These are phyloP conservation scores for Troglohyphantes excavatus DNA, from an alignment of 2,888 invertebrate genomes.

Conservation along the genomic window DNA sequence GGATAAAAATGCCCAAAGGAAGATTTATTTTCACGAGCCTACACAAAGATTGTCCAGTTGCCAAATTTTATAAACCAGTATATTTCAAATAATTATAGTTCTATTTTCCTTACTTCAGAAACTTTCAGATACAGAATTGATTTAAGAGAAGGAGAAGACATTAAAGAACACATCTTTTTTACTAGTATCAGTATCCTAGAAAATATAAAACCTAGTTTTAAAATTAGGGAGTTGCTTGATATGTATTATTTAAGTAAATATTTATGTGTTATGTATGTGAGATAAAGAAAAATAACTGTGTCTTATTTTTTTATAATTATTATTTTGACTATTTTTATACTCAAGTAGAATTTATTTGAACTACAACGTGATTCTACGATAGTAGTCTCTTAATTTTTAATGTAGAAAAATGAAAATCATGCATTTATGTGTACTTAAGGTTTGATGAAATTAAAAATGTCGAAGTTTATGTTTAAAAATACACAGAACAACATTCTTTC, in stretches of 20 bases:
- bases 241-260: neutral
- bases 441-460: too few species aligned
- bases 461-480: too few species aligned
- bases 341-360: too few species aligned
- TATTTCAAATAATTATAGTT: conserved; percentile 6
- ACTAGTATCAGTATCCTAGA: neutral
- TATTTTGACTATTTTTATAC: too few species aligned
- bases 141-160: neutral
- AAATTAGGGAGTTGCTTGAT: neutral
- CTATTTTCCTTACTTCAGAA: neutral
- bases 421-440: too few species aligned
- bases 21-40: conserved; percentile 5
- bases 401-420: too few species aligned
- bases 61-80: conserved; percentile 6
- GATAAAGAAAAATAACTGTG: too few species aligned
- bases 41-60: neutral
- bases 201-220: neutral
- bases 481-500: too few species aligned
- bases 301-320: too few species aligned
- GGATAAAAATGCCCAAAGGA: neutral
- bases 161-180: conserved; percentile 1
- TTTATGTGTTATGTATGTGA: neutral
- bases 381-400: too few species aligned
- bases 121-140: neutral
- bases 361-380: too few species aligned